Base-by-base conservation (phyloP, 2,113 vertebrate genomes). In the Proteles cristata region DNA sequence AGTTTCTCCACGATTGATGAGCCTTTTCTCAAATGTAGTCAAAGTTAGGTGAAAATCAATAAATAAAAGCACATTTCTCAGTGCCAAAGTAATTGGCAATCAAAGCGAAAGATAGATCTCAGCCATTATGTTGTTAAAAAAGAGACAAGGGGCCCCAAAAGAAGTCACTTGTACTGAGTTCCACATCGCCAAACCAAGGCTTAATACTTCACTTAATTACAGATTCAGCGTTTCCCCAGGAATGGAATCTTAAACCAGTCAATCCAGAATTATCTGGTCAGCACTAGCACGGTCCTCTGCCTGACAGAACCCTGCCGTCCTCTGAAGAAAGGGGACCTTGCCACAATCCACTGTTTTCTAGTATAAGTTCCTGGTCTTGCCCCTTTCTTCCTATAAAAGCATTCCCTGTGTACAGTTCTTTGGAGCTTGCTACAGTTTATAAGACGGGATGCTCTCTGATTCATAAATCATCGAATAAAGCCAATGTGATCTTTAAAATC, bases 41-140 rank as follows among this genome's bases (percentile, higher is more conserved):
- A 96, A 92, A 80, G 82, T 63, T 77, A 69, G 0, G 1, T 84
- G n/a, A 68, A 95, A 92, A 90, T 87, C 71, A 81, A 88, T 61
- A 84, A 90, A 66, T 82, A 66, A 93, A 88, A 53, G 11, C n/a
- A 39, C 19, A 43, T 84, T 92, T 92, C 7, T 35, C 31, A 88
- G 7, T 80, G 15, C 23, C 79, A 48, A 58, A 43, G 7, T 66
- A 96, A 93, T 77, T 79, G 86, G 11, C 45, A 92, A 73, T 83
- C 23, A 76, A 79, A 92, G 50, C 4, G 39, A 89, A 58, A 84
- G 31, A 35, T 28, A 58, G 25, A 87, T 83, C 50, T 71, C 10
- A 84, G 48, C 3, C 39, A 94, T 63, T 53, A 90, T 28, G 28
- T 21, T 79, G 45, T 79, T 79, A 33, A 33, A 77, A 76, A 77